phyloP scores from a whole-genome alignment of 1,140 invertebrate genomes.

The Procambarus virginalis region DNA sequence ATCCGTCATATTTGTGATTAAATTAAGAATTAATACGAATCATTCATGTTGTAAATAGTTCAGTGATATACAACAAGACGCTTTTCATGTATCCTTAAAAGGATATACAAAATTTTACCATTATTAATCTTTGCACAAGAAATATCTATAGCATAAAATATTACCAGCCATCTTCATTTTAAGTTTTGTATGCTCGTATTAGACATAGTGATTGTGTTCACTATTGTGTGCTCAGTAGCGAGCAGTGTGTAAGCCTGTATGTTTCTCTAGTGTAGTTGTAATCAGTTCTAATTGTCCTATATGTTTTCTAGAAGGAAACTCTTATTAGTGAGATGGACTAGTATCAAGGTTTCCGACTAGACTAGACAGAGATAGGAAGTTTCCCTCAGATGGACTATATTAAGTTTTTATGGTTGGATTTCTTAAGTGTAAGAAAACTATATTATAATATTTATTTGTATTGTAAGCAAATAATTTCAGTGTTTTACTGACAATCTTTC shows the following conservation, averaged over 20 bases:
- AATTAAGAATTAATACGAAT: too few relatives aligned
- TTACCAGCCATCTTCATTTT: too few relatives aligned
- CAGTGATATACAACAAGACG: too few relatives aligned
- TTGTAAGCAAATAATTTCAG: neutral
- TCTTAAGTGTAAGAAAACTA: neutral
- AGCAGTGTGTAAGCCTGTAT: neutral
- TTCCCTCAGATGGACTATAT: constrained; percentile 9
- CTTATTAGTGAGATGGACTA: neutral
- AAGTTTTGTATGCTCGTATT: too few relatives aligned
- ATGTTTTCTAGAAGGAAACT: neutral
- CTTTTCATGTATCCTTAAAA: too few relatives aligned
- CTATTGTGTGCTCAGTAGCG: neutral
- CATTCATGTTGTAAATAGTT: too few relatives aligned
- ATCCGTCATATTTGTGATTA: neutral
- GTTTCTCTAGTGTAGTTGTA: neutral
- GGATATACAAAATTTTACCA: too few relatives aligned
- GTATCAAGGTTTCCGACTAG: neutral
- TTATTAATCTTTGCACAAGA: too few relatives aligned
- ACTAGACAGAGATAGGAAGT: neutral
- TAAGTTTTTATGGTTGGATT: neutral
- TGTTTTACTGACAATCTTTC: neutral
- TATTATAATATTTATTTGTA: constrained; percentile 15
- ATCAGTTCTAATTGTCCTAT: neutral
- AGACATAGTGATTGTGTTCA: neutral
- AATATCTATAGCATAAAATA: too few relatives aligned